Percentiles rank a stretch among this genome's conserved stretches.
Conservation (phyloP, 2,113 vertebrate species). For the Gavia stellata region DNA sequence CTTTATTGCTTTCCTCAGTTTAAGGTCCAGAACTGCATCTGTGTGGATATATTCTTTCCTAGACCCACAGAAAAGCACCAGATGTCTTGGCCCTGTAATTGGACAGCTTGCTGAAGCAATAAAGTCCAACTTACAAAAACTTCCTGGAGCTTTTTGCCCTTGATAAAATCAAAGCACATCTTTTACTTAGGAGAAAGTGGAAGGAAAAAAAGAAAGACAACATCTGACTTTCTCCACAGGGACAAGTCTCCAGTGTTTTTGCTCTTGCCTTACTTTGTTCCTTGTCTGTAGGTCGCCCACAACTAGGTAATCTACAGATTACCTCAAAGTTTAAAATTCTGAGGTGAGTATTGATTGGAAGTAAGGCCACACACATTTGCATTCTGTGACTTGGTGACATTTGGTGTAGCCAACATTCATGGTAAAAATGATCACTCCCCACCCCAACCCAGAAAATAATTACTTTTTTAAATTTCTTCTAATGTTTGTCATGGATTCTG, state of each 20-base stretch:
- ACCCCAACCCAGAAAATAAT: background rate
- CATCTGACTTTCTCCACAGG: background rate
- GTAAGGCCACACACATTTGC: background rate
- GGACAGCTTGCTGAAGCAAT: background rate
- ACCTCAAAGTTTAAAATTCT: background rate
- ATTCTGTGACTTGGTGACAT: background rate
- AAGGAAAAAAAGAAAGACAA: background rate
- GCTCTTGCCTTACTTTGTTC: background rate
- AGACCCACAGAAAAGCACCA: background rate
- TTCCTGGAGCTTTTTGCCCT: background rate
- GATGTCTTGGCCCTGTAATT: background rate
- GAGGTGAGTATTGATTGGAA: background rate
- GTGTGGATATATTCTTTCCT: background rate
- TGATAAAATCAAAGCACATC: background rate
- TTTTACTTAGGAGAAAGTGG: background rate
- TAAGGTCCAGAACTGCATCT: background rate
- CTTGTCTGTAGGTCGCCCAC: background rate
- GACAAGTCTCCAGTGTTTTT: background rate
- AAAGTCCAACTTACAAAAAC: background rate
- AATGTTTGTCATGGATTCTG: background rate
- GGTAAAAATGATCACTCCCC: background rate
- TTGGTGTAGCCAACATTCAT: background rate
- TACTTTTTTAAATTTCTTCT: background rate
- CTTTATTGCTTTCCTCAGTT: background rate
- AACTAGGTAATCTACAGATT: background rate